Percentiles rank a stretch among this genome's conserved stretches.
Conservation (phyloP, 2,113 vertebrate genomes). For the Clarias gariepinus region DNA sequence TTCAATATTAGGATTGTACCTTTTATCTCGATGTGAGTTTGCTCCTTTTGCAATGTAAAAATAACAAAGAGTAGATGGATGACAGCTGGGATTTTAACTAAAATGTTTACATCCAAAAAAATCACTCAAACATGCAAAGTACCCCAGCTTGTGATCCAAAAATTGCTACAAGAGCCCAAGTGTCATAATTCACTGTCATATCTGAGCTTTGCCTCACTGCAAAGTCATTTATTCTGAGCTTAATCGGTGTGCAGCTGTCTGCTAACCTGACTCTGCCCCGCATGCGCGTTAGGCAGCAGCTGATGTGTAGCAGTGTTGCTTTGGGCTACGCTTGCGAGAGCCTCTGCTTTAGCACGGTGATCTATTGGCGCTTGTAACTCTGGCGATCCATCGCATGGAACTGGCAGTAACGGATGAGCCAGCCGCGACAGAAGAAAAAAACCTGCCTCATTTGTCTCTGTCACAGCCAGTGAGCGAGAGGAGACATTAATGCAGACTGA, state of each 20-base stretch:
- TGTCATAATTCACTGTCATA: slow-evolving; percentile 38
- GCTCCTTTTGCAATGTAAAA: neutral
- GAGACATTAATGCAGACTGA: slow-evolving; percentile 80
- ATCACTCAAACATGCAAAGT: slow-evolving; percentile 25
- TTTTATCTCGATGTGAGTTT: neutral
- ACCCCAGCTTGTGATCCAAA: slow-evolving; percentile 12
- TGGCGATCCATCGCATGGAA: slow-evolving; percentile 78
- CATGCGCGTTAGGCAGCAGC: slow-evolving; percentile 73
- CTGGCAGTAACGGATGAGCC: slow-evolving; percentile 84
- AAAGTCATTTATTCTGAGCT: slow-evolving; percentile 53
- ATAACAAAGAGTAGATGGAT: neutral
- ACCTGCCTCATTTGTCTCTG: slow-evolving; percentile 85
- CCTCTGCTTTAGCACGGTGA: slow-evolving; percentile 77
- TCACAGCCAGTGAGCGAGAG: slow-evolving; percentile 79
- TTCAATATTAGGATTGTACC: neutral
- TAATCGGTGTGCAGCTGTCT: slow-evolving; percentile 54
- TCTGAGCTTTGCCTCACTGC: neutral
- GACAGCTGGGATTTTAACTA: slow-evolving; percentile 10
- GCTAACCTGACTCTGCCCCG: slow-evolving; percentile 75
- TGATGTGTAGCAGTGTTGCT: slow-evolving; percentile 76
- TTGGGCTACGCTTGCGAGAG: slow-evolving; percentile 69
- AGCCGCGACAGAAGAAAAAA: slow-evolving; percentile 79
- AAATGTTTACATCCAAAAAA: slow-evolving; percentile 31
- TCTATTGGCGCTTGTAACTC: slow-evolving; percentile 77
- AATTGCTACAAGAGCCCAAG: slow-evolving; percentile 19